Evolutionary conservation across 2,113 vertebrate genomes (phyloP).

Genomic region (Sebastes fasciatus): DNA sequence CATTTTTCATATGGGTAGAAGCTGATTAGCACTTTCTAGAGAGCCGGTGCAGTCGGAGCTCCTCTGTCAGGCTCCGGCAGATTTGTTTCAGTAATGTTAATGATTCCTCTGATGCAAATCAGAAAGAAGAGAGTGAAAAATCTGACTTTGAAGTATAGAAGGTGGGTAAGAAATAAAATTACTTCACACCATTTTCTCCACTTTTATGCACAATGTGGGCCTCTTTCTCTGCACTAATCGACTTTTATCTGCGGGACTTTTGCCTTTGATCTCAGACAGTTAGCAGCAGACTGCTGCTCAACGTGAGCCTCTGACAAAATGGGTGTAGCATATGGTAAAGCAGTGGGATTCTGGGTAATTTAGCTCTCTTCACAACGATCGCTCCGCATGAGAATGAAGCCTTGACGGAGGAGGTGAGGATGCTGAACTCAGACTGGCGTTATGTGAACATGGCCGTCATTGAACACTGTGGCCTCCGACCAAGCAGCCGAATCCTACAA

Average conservation of each 20-base stretch:
- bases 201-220: slow-evolving; percentile 9
- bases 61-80: slow-evolving; percentile 22
- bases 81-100: slow-evolving; percentile 44
- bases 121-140: background rate
- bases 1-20: slow-evolving; percentile 65
- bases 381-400: slow-evolving; percentile 45
- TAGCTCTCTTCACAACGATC: slow-evolving; percentile 31
- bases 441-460: slow-evolving; percentile 8
- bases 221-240: slow-evolving; percentile 30
- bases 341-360: slow-evolving; percentile 71
- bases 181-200: slow-evolving; percentile 17
- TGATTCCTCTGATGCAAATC: slow-evolving; percentile 38
- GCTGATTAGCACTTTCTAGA: slow-evolving; percentile 47
- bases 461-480: slow-evolving; percentile 2
- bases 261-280: slow-evolving; percentile 64
- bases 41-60: slow-evolving; percentile 10
- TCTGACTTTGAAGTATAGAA: slow-evolving; percentile 14
- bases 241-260: slow-evolving; percentile 48
- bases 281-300: slow-evolving; percentile 57
- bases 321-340: slow-evolving; percentile 63
- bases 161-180: background rate
- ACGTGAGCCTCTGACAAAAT: slow-evolving; percentile 52
- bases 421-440: background rate
- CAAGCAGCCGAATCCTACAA: background rate
- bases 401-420: slow-evolving; percentile 38